These are phyloP conservation scores for Discoglossus pictus DNA, from an alignment of 2,797 vertebrate genomes.

Conservation along the genomic window DNA sequence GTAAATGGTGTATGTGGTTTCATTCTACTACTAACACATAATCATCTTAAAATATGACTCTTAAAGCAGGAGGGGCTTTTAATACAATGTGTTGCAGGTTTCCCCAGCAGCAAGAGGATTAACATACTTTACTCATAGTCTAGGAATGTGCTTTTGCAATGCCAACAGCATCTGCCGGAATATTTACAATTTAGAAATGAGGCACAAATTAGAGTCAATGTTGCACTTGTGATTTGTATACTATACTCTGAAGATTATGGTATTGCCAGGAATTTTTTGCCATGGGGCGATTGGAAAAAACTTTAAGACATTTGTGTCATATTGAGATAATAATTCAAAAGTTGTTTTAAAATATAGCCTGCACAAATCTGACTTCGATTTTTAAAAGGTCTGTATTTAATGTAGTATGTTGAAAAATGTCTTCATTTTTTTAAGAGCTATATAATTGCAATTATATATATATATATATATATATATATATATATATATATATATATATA, in stretches of 20 bases:
- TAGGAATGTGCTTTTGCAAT: conserved; percentile 25
- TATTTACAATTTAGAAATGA: conserved; percentile 20
- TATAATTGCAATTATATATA: too few species aligned
- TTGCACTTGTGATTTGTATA: conserved; percentile 14
- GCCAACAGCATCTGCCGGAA: conserved; percentile 24
- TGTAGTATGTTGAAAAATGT: too few species aligned
- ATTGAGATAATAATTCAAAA: not conserved
- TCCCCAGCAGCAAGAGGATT: conserved; percentile 9
- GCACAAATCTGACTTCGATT: not conserved
- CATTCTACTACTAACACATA: conserved; percentile 4
- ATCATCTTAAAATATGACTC: conserved; percentile 2
- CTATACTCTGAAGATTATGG: not conserved
- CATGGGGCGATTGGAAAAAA: not conserved
- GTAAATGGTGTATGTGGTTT: not conserved
- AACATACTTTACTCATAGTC: conserved; percentile 29
- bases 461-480: too few species aligned
- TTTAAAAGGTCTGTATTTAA: too few species aligned
- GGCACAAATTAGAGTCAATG: not conserved
- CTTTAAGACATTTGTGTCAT: not conserved
- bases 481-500: too few species aligned
- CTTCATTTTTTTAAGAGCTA: too few species aligned
- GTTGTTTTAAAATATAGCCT: too few species aligned
- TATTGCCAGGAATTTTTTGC: conserved; percentile 1
- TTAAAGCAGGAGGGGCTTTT: conserved; percentile 11
- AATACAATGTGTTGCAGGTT: conserved; percentile 6